Base-by-base conservation (phyloP, 2,797 vertebrate species). In the Sebastes cheni region DNA sequence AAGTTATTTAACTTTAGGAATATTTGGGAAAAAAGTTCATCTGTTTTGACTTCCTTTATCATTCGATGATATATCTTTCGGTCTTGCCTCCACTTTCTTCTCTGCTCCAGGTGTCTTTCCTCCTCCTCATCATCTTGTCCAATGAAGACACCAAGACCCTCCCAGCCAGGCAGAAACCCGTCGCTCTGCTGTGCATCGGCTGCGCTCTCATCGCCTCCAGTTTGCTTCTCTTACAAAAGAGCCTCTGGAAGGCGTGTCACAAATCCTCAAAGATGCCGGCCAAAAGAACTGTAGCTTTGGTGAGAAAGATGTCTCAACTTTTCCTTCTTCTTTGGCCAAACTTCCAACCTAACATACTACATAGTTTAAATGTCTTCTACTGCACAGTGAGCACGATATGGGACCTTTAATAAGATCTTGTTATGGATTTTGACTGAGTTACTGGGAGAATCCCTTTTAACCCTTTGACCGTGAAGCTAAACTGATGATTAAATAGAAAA, bases 161-260 rank as follows among this genome's bases (percentile, higher is more conserved):
- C 58, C 20, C 76, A 18, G 60, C 2, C 11, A 61, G 73, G 9
- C 87, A 81, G 23, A 95, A 93, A 65, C 88, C 91, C 0, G 85
- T 92, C 3, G 81, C 85, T 11, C 77, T 92, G 32, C 86, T 95
- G 29, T 92, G 93, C 18, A 81, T 95, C 8, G 91, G 89, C 55
- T 91, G 92, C 20, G 29, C 76, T 29, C 78, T 94, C 16, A 55
- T 94, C 2, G 23, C 85, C 1, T 86, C 95, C 27, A 94, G 85
- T 46, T 71, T 93, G 22, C 46, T 94, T 20, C 74, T 90, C 18
- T 56, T 95, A 0, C 20, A 85, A 6, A 95, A 94, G 79, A 91
- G 90, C 76, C 0, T 90, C 2, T 95, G 95, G 94, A 95, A 95
- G 72, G 79, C 90, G 1, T 88, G 89, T 55, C 91, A 92, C 78